Base-by-base conservation (phyloP, 2,888 invertebrate genomes). In the Apoda limacodes region DNA sequence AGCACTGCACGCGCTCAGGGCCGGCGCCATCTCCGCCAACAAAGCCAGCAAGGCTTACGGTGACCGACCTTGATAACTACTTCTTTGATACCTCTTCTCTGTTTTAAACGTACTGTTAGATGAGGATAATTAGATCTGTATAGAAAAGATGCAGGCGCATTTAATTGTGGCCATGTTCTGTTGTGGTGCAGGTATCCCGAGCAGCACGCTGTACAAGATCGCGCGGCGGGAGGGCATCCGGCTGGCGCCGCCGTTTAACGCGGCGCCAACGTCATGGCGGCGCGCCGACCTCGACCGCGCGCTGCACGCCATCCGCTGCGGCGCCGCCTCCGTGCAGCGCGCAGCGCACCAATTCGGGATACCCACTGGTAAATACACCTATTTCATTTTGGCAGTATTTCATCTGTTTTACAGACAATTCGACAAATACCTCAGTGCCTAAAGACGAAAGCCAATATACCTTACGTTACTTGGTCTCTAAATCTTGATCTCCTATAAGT, bases 11-110 rank as follows among this genome's bases (percentile, higher is more conserved):
- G 93, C 93, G 5, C 65, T 94, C 15, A 76, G 93, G 29, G 90
- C 90, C 9, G 93, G 93, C 6, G 88, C 90, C 35, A 91, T 93
- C 54, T 93, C 93, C 9, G 93, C 93, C 12, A 93, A 93, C 60
- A 93, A 93, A 74, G 94, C 94, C 31, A 93, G 93, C 55, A 94
- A 94, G 69, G 93, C 93, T 27, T 93, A 90, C 56, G 92, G 87
- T 86, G 47, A 52, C 52, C 17, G 4, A n/a, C n/a, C n/a, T n/a
- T n/a, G n/a, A n/a, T n/a, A n/a, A n/a, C n/a, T n/a, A n/a, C n/a
- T n/a, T n/a, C n/a, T n/a, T n/a, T n/a, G n/a, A n/a, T n/a, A 30
- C 3, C 11, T 29, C 10, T 27, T 13, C 19, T 25, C 26, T 22
- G 12, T 11, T 12, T 9, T 33, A 9, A 22, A 12, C 17, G 4